Base-by-base conservation (phyloP, 2,888 invertebrate species). In the Pilophorus perplexus region DNA sequence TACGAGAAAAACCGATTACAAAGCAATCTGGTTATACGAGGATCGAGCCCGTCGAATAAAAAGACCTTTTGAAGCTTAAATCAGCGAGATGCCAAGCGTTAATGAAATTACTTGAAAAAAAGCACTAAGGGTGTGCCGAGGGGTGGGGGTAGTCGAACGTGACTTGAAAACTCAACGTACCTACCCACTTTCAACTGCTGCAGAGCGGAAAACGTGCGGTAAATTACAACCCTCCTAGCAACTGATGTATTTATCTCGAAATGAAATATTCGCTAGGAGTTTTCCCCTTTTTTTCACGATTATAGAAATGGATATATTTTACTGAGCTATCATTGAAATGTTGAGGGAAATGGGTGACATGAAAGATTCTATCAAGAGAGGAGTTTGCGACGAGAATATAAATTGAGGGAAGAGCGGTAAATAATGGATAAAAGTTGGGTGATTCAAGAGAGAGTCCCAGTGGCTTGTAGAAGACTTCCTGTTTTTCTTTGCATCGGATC, bases 141-240 rank as follows among this genome's bases (percentile, higher is more conserved):
- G n/a, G n/a, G n/a, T n/a, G n/a, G n/a, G n/a, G n/a, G n/a, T n/a
- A 33, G 33, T 8, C 33, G 33, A 33, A 33, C 33, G 33, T 33
- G 33, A 33, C 33, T 6, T 33, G 33, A 33, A 33, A 33, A 33
- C 33, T 33, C 33, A 33, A 33, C 33, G 6, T 33, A n/a, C n/a
- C n/a, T n/a, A n/a, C 12, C 12, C 33, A 12, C 33, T 33, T 33
- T 33, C 33, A 33, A 33, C 33, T 33, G 33, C 33, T 33, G 6
- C 33, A 44, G 44, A 44, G 16, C 44, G 44, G 44, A 14, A 50
- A 25, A 50, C 48, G 48, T 48, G 48, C 22, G 14, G 18, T 50
- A 50, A 50, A 50, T 50, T 50, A 50, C 48, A 14, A 50, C 22
- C 48, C 23, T 12, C 33, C 33, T 6, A 33, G 6, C 33, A 33